A percentile compares a stretch with the other conserved stretches of the same genome.
Conservation (phyloP, 1,140 invertebrate species). For the Drosophila sp. region DNA sequence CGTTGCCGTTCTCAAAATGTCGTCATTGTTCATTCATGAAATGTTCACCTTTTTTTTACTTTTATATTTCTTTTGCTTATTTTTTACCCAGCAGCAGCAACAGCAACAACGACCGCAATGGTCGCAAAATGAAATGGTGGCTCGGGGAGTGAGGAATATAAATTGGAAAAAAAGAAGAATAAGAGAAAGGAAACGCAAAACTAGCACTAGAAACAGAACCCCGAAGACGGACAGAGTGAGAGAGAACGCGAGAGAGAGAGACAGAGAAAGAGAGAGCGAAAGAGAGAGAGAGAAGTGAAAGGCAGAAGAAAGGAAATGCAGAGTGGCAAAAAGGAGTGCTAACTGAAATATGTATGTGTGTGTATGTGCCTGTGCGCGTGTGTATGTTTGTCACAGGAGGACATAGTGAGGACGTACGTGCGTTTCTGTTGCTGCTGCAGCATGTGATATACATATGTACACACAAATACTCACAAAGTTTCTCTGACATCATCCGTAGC, state of each 20-base stretch:
- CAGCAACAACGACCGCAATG: constrained; percentile 59
- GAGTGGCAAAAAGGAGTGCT: constrained; percentile 49
- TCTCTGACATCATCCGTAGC: constrained; percentile 75
- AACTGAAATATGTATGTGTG: constrained; percentile 21
- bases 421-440: constrained; percentile 42
- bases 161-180: constrained; percentile 41
- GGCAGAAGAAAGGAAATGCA: constrained; percentile 39
- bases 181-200: constrained; percentile 25
- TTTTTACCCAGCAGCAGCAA: constrained; percentile 47
- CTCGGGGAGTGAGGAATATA: neutral
- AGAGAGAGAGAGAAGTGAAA: constrained; percentile 9
- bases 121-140: constrained; percentile 57
- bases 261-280: constrained; percentile 27
- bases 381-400: constrained; percentile 45
- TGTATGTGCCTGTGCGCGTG: constrained; percentile 23
- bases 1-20: constrained; percentile 76
- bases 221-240: constrained; percentile 6
- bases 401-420: constrained; percentile 72
- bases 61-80: constrained; percentile 11
- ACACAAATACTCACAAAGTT: constrained; percentile 20
- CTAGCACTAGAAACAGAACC: constrained; percentile 13
- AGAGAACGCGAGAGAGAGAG: neutral
- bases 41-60: constrained; percentile 67
- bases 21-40: constrained; percentile 81
- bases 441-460: constrained; percentile 31